These are phyloP conservation scores for Fissipunctia ypsillon DNA, from an alignment of 2,888 invertebrate species.

Conservation along the genomic window DNA sequence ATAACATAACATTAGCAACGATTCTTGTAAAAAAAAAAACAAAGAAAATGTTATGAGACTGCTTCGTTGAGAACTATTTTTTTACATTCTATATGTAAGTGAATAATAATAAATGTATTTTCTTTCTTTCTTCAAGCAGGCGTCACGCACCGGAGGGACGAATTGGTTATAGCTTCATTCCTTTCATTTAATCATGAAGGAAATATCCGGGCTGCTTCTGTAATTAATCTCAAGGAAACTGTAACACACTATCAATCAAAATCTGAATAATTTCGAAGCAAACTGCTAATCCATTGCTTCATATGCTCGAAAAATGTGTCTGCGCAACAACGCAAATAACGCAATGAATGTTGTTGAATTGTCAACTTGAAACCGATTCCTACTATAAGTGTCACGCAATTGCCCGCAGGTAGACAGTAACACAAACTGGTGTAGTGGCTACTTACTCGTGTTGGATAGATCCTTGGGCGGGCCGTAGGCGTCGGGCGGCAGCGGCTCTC, in stretches of 20 bases:
- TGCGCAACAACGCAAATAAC: too few species aligned
- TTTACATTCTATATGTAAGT: too few species aligned
- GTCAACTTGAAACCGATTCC: too few species aligned
- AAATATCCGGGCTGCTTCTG: neutral
- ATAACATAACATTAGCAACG: too few species aligned
- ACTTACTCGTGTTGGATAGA: constrained; percentile 76
- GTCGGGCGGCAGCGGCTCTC: constrained; percentile 86
- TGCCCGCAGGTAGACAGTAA: neutral
- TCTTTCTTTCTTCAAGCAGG: neutral
- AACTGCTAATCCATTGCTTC: too few species aligned
- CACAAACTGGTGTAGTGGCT: neutral
- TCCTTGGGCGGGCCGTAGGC: constrained; percentile 89
- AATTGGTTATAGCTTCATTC: neutral
- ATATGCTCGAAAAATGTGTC: too few species aligned
- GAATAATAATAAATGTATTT: neutral
- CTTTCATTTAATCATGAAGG: neutral
- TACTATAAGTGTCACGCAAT: too few species aligned
- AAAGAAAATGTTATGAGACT: neutral
- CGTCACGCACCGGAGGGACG: neutral
- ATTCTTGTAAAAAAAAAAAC: neutral
- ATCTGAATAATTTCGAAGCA: too few species aligned
- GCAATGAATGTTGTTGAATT: too few species aligned
- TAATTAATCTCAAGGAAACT: too few species aligned
- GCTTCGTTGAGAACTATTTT: neutral
- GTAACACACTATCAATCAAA: too few species aligned